Conservation (phyloP, 2,888 invertebrate species). For the Acanthacorydalis orientalis region DNA sequence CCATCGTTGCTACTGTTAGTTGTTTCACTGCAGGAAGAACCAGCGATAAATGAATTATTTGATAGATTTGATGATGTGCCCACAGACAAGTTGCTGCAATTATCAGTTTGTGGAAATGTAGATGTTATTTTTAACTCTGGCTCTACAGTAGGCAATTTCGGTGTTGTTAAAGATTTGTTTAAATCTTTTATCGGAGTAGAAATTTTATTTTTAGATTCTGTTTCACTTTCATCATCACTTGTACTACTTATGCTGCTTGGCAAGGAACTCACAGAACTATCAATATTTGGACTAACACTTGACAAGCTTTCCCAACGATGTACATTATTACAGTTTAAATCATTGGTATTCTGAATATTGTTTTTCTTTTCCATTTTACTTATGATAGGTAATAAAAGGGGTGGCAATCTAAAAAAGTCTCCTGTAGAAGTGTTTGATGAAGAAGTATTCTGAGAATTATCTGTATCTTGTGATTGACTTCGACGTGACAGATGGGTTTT, state of each 20-base stretch:
- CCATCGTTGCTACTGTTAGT: constrained; percentile 9
- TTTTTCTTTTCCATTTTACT: constrained; percentile 35
- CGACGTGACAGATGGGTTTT: constrained; percentile 34
- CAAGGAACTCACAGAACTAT: constrained; percentile 37
- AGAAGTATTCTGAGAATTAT: constrained; percentile 40
- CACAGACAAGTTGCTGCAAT: constrained; percentile 15
- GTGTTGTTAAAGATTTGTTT: constrained; percentile 14
- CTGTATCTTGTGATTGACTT: constrained; percentile 43
- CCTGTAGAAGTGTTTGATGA: constrained; percentile 23
- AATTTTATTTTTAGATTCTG: constrained; percentile 30
- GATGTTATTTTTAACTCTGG: constrained; percentile 9
- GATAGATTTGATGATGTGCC: constrained; percentile 11
- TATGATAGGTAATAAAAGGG: constrained; percentile 52
- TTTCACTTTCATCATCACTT: constrained; percentile 30
- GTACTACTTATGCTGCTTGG: constrained; percentile 22
- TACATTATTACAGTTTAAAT: constrained; percentile 12
- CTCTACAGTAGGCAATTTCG: constrained; percentile 2
- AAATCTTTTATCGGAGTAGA: constrained; percentile 29
- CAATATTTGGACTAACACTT: constrained; percentile 52
- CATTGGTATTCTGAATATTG: constrained; percentile 10
- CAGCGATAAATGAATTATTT: constrained; percentile 1
- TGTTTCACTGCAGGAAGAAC: constrained; percentile 11
- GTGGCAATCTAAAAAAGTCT: constrained; percentile 46
- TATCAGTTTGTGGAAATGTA: constrained; percentile 10
- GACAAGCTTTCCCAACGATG: constrained; percentile 46